phyloP scores from a whole-genome alignment of 2,888 invertebrate genomes.

The Clunio marinus region DNA sequence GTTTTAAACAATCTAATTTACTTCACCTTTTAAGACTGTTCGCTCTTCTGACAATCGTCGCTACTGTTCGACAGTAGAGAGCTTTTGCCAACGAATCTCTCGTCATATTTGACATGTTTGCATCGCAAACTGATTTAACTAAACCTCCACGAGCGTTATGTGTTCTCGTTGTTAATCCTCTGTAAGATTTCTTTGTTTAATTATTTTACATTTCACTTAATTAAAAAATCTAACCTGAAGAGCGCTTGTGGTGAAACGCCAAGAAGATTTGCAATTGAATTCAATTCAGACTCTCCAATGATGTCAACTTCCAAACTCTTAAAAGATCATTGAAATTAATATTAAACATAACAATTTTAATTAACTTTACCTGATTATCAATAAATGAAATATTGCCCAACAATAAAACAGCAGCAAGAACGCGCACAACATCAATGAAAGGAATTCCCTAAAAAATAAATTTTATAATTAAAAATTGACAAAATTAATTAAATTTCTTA shows the following conservation, averaged over 20 bases:
- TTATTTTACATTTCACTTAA: not conserved
- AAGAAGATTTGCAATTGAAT: conserved; percentile 78
- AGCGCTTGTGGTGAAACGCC: conserved; percentile 55
- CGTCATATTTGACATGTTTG: conserved; percentile 83
- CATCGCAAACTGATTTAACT: conserved; percentile 75
- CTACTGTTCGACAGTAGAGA: conserved; percentile 88
- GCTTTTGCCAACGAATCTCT: conserved; percentile 87
- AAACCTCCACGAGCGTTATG: conserved; percentile 72
- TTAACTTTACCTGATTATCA: conserved; percentile 62
- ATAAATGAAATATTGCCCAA: conserved; percentile 89
- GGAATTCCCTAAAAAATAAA: no score
- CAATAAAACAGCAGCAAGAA: conserved; percentile 82
- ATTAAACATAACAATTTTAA: conserved; percentile 6
- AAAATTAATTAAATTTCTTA: no score
- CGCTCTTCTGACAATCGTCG: conserved; percentile 86
- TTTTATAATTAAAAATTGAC: no score
- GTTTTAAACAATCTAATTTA: conserved; percentile 6
- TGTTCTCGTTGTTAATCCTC: conserved; percentile 78
- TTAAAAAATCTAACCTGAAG: conserved; percentile 42
- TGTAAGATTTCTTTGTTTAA: conserved; percentile 51
- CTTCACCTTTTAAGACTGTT: conserved; percentile 76
- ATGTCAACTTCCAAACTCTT: conserved; percentile 61
- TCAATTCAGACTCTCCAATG: conserved; percentile 76
- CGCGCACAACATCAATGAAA: conserved; percentile 87
- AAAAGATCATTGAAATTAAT: conserved; percentile 1